Conservation (phyloP, 2,113 vertebrate genomes). For the Arenaria interpres region DNA sequence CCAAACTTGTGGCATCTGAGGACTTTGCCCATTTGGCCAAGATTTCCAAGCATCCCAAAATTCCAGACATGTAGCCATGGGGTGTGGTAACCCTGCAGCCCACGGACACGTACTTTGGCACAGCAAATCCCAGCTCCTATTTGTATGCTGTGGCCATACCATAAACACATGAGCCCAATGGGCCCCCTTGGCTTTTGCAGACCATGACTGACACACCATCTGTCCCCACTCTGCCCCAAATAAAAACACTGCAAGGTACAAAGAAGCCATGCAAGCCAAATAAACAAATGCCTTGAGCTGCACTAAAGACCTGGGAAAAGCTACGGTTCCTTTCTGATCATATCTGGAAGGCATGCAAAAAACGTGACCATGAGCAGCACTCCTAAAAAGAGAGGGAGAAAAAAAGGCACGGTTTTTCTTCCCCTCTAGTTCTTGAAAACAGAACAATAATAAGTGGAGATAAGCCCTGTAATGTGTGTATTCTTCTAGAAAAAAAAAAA, state of each 20-base stretch:
- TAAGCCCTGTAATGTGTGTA: neutral
- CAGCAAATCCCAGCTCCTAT: neutral
- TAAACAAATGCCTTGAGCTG: neutral
- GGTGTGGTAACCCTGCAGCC: neutral
- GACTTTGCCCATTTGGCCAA: neutral
- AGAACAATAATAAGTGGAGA: neutral
- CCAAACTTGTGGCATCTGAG: neutral
- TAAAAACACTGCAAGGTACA: neutral
- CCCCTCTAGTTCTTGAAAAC: neutral
- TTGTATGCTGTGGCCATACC: neutral
- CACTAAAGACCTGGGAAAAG: neutral
- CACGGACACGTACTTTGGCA: fast-evolving
- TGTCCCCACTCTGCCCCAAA: neutral
- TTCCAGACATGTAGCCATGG: neutral
- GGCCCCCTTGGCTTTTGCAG: neutral
- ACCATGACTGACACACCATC: neutral
- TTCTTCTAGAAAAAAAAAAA: neutral
- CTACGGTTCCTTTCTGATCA: neutral
- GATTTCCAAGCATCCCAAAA: neutral
- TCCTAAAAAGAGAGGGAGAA: neutral
- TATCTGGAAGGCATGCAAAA: constrained; percentile 28
- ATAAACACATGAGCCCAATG: neutral
- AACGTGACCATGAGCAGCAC: neutral
- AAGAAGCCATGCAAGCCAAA: neutral
- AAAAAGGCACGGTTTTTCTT: neutral